Evolutionary conservation across 2,888 invertebrate species (phyloP).

Genomic region (Erannis defoliaria): DNA sequence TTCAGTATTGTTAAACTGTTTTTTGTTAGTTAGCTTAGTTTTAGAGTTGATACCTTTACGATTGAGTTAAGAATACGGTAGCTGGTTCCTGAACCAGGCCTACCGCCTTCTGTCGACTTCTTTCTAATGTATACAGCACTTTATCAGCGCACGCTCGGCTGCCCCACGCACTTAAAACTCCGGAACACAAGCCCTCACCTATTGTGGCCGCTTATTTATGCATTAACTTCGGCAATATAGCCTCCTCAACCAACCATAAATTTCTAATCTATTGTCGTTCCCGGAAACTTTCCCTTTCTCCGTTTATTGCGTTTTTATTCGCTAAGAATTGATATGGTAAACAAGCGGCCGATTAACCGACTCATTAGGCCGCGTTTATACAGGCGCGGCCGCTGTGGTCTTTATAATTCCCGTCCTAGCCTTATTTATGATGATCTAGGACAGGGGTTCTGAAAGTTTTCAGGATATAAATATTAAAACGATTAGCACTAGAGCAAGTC

Average conservation of each 20-base stretch:
- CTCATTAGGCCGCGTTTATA: slow-evolving; percentile 60
- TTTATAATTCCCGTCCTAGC: slow-evolving; percentile 50
- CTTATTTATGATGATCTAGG: slow-evolving; percentile 52
- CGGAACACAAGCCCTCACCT: slow-evolving; percentile 53
- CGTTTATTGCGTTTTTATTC: slow-evolving; percentile 62
- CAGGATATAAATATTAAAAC: too few relatives aligned
- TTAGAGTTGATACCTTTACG: too few relatives aligned
- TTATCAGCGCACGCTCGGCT: slow-evolving; percentile 29
- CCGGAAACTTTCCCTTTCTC: slow-evolving; percentile 51
- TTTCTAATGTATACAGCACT: slow-evolving; percentile 5
- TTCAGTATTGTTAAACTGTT: too few relatives aligned
- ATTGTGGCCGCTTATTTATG: slow-evolving; percentile 83
- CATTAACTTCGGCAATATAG: slow-evolving; percentile 82
- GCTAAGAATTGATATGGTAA: slow-evolving; percentile 69
- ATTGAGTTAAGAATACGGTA: background rate
- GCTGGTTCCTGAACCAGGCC: background rate
- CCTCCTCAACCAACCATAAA: slow-evolving; percentile 62
- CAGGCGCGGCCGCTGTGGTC: slow-evolving; percentile 36
- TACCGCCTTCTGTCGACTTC: background rate
- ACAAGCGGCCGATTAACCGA: slow-evolving; percentile 64
- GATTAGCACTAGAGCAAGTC: too few relatives aligned
- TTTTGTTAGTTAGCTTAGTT: too few relatives aligned
- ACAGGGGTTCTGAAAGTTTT: background rate
- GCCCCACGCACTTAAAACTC: slow-evolving; percentile 34
- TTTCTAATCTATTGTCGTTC: slow-evolving; percentile 62